Conservation (phyloP, 2,797 vertebrate genomes). For the Rhinatrema bivittatum region DNA sequence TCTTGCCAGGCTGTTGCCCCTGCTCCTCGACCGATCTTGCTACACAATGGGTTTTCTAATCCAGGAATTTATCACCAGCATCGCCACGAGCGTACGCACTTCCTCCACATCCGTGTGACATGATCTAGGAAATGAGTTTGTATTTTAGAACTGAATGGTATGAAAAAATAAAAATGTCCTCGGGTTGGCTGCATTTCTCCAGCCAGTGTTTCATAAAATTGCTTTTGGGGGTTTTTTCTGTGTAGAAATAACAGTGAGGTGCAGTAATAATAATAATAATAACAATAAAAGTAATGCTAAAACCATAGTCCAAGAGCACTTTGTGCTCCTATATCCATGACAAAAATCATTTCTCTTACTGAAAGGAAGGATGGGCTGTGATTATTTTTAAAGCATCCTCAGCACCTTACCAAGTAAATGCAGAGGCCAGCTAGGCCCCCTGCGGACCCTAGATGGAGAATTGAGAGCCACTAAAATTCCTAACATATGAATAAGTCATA, state of each 20-base stretch:
- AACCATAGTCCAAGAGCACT: too few relatives aligned
- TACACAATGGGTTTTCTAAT: slow-evolving; percentile 28
- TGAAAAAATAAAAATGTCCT: slow-evolving; percentile 20
- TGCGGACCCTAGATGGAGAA: too few relatives aligned
- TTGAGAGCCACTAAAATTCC: too few relatives aligned
- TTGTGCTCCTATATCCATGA: too few relatives aligned
- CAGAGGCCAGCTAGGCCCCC: too few relatives aligned
- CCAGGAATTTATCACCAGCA: slow-evolving; percentile 25
- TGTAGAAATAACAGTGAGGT: slow-evolving; percentile 3
- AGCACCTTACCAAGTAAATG: too few relatives aligned
- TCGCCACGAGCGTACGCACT: slow-evolving; percentile 25
- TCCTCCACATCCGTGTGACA: slow-evolving; percentile 18
- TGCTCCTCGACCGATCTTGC: slow-evolving; percentile 20
- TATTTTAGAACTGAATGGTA: slow-evolving; percentile 18
- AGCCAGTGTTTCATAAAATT: slow-evolving; percentile 22
- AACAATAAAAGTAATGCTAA: not conserved
- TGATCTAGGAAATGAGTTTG: slow-evolving; percentile 37
- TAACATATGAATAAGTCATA: too few relatives aligned
- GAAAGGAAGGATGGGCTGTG: too few relatives aligned
- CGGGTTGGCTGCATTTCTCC: too few relatives aligned
- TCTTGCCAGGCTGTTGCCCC: slow-evolving; percentile 20
- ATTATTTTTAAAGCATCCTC: too few relatives aligned
- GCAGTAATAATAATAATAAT: slow-evolving; percentile 13
- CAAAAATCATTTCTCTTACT: too few relatives aligned
- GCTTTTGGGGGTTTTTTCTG: too few relatives aligned